Base-by-base conservation (phyloP, 1,140 invertebrate genomes). In the Sycobia sp. region DNA sequence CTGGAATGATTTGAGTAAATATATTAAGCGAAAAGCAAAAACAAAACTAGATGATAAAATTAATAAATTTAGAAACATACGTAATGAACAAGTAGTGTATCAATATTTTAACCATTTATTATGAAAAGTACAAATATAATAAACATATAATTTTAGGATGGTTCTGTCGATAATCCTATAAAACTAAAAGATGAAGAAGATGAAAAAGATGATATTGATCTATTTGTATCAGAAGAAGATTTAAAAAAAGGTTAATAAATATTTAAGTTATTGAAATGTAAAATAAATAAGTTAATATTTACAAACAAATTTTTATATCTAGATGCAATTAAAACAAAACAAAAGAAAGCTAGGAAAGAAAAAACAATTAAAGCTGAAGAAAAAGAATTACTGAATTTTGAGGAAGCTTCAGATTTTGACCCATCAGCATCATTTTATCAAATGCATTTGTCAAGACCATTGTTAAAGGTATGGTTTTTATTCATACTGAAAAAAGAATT, bases 401-500 rank as follows among this genome's bases (percentile, higher is more conserved):
- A 94, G 70, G 91, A 94, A 58, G 85, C 86, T 56, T 84, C 87
- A 22, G 81, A 84, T 9, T 89, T 88, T 71, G 88, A 93, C 72
- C 84, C 88, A 46, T 86, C 87, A 54, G 82, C 88, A 0, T 89
- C 90, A 0, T 97, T 97, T 82, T 90, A 94, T 77, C 90, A 96
- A 82, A 95, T 97, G 93, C 95, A 96, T 77, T 82, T 97, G 20
- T 96, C 94, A 0, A 78, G 94, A 56, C 94, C 95, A 14, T 78
- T 97, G 3, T 83, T 96, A 72, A 95, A 95, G 74, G 87, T 88
- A 78, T 11, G 22, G 22, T 53, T 43, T 38, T 20, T 22, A 44
- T 46, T 67, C n/a, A 34, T 18, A 22, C n/a, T 39, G 54, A 61
- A 38, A 25, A 38, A 43, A 41, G 32, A 47, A 18, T 13, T 27